Evolutionary conservation across 2,888 invertebrate species (phyloP).

Genomic region (Leucania comma): DNA sequence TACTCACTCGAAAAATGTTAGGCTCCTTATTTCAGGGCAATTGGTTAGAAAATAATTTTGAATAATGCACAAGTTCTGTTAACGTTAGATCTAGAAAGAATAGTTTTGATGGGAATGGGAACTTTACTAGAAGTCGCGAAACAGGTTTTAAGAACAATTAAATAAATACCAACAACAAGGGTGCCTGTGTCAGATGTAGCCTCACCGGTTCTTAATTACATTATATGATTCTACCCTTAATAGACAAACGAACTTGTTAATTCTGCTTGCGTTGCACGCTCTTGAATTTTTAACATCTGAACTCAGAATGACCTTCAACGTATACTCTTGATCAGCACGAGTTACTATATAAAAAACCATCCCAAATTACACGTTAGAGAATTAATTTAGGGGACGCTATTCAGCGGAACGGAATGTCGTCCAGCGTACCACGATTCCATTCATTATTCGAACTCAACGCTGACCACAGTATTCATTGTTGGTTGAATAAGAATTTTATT

Average conservation of each 20-base stretch:
- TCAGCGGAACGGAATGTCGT: conserved; percentile 57
- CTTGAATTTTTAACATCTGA: neutral
- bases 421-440: conserved; percentile 23
- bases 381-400: conserved; percentile 40
- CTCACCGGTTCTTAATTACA: neutral
- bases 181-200: neutral
- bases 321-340: neutral
- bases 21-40: too few species aligned
- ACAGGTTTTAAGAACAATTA: neutral
- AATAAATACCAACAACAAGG: neutral
- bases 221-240: neutral
- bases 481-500: conserved; percentile 18
- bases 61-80: neutral
- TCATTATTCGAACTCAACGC: conserved; percentile 12
- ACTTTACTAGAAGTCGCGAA: neutral
- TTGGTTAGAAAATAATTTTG: too few species aligned
- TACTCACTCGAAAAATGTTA: too few species aligned
- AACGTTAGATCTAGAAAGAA: neutral
- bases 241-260: neutral
- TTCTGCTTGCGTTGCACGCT: neutral
- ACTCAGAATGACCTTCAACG: neutral
- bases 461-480: conserved; percentile 41
- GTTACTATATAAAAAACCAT: conserved; percentile 20
- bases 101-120: neutral
- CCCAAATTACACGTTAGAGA: conserved; percentile 36